Conservation (phyloP, 2,797 vertebrate species). For the Chlorospingus semifuscus region DNA sequence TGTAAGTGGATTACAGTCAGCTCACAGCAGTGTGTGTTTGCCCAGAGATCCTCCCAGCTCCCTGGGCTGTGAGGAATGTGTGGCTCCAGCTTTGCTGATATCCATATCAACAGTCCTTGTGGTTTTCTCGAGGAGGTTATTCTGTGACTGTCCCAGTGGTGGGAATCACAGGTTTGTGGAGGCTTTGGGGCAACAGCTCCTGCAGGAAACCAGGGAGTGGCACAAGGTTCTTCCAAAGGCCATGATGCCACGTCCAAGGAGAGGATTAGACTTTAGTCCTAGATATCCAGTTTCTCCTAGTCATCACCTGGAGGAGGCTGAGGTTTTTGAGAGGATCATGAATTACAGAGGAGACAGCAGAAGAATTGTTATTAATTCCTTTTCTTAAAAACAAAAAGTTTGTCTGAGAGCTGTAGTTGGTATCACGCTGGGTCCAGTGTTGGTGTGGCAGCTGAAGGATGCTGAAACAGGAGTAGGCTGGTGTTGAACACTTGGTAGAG, state of each 20-base stretch:
- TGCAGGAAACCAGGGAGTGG: background rate
- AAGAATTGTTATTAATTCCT: background rate
- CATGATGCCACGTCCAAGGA: rapidly evolving
- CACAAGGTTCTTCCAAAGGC: background rate
- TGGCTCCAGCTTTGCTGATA: too few species aligned
- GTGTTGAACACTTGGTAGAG: background rate
- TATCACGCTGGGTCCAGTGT: background rate
- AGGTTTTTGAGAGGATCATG: background rate
- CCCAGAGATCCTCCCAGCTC: background rate
- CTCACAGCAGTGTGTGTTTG: rapidly evolving
- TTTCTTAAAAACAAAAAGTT: background rate
- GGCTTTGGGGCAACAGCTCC: background rate
- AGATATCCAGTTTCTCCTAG: background rate
- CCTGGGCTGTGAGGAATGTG: rapidly evolving
- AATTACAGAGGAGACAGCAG: background rate
- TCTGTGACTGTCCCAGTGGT: background rate
- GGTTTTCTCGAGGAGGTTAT: background rate
- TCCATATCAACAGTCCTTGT: too few species aligned
- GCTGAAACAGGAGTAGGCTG: background rate
- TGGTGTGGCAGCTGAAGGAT: background rate
- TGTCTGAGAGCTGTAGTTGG: background rate
- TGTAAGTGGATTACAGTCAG: background rate
- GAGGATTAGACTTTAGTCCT: background rate
- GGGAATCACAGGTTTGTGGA: background rate
- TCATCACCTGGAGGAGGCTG: rapidly evolving